Base-by-base conservation (phyloP, 2,797 vertebrate species). In the Malacoctenus gilli region DNA sequence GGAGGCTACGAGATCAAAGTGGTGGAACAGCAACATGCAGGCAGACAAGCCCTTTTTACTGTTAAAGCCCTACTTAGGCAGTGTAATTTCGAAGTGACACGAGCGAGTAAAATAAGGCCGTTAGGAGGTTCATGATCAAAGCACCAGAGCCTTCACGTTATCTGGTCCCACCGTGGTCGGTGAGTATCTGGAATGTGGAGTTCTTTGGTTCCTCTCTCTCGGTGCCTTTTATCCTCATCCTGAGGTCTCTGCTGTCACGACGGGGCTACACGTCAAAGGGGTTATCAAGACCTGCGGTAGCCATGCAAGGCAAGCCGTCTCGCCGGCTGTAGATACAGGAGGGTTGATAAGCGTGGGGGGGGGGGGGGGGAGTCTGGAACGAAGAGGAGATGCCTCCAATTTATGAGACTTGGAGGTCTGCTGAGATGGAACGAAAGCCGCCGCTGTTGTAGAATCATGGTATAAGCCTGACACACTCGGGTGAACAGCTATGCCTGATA, bases 81-180 rank as follows among this genome's bases (percentile, higher is more conserved):
- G 50, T 23, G 47, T 64, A 53, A 77, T 86, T 79, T 56, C 46
- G 47, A n/a, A n/a, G n/a, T 23, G 74, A 68, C 77, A 63, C 59
- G 67, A 59, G 43, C 62, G 77, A 75, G 72, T 65, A 31, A 50
- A 86, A 72, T 19, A 18, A 48, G 54, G 50, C 19, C 41, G 46
- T 68, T 77, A 72, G 53, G 57, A 75, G 51, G 50, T 55, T 42
- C 40, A 52, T 39, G 72, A 89, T 85, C 81, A 87, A 88, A 86
- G 79, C 21, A 0, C 43, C 42, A 64, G 42, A 72, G 63, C 54
- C 50, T 42, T 19, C 21, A 31, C 1, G 40, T 78, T 85, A 85
- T 87, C 80, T 83, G 52, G 55, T 74, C 43, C 54, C 20, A 42
- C 40, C 5, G 57, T 62, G 60, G 56, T 50, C 21, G n/a, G 40